These are phyloP conservation scores for Oasisia sp. DNA, from an alignment of 2,888 invertebrate genomes.

Conservation along the genomic window DNA sequence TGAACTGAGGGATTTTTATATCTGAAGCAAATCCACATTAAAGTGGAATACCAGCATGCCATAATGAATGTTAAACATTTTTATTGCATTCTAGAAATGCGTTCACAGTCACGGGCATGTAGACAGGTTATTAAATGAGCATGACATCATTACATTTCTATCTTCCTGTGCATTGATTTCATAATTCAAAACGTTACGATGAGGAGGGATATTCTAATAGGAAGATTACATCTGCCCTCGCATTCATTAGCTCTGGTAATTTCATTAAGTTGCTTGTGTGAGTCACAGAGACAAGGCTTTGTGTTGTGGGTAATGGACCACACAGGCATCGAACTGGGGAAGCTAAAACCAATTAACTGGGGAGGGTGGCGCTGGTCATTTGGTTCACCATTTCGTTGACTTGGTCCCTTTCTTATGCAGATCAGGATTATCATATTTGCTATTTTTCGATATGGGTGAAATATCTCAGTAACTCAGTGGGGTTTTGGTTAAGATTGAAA, in stretches of 20 bases:
- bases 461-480: neutral
- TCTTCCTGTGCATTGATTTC: neutral
- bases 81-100: neutral
- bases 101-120: neutral
- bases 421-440: neutral
- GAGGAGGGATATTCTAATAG: neutral
- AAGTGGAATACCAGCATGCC: too few species aligned
- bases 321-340: neutral
- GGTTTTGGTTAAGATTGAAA: neutral
- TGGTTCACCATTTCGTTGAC: neutral
- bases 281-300: neutral
- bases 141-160: neutral
- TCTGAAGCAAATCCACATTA: too few species aligned
- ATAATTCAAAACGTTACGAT: neutral
- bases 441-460: neutral
- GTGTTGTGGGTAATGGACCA: neutral
- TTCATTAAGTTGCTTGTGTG: neutral
- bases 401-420: neutral
- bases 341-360: neutral
- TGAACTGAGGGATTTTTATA: too few species aligned
- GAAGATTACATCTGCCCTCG: constrained; percentile 2
- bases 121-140: neutral
- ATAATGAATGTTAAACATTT: neutral
- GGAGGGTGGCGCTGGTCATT: neutral
- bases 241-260: neutral